These are phyloP conservation scores for Tachystola acroxantha DNA, from an alignment of 2,888 invertebrate species.

Conservation along the genomic window DNA sequence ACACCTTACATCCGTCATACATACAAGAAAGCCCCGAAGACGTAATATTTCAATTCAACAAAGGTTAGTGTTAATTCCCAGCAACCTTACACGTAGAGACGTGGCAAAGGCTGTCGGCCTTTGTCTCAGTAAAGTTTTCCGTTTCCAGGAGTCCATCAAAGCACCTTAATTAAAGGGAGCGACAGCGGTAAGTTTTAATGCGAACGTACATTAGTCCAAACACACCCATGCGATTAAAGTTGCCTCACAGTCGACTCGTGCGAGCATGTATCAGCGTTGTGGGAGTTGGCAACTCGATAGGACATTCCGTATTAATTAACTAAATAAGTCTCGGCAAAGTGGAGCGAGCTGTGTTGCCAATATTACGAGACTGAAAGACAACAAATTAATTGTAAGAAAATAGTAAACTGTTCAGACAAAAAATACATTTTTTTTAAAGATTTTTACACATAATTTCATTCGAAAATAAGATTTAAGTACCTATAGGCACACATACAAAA, in stretches of 20 bases:
- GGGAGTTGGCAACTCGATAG: constrained; percentile 67
- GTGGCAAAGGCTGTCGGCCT: no score
- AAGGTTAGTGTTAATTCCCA: no score
- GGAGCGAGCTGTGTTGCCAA: constrained; percentile 36
- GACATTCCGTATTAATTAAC: constrained; percentile 78
- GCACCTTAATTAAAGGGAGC: constrained; percentile 56
- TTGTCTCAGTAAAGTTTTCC: neutral
- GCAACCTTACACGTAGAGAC: neutral
- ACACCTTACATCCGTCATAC: no score
- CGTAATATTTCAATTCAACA: no score
- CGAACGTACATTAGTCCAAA: constrained; percentile 33
- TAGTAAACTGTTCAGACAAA: no score
- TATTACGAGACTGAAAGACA: no score
- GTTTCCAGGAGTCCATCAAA: constrained; percentile 33
- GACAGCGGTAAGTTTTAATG: constrained; percentile 30
- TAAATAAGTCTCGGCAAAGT: constrained; percentile 72
- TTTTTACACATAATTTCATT: no score
- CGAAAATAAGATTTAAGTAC: no score
- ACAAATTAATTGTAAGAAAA: no score
- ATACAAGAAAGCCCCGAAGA: no score
- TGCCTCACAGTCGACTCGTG: constrained; percentile 52
- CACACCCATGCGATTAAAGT: constrained; percentile 62
- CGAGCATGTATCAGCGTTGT: constrained; percentile 56
- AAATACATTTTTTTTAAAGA: no score
- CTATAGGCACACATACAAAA: no score